These are phyloP conservation scores for Vipera latastei DNA, from an alignment of 2,797 vertebrate species.

Conservation along the genomic window DNA sequence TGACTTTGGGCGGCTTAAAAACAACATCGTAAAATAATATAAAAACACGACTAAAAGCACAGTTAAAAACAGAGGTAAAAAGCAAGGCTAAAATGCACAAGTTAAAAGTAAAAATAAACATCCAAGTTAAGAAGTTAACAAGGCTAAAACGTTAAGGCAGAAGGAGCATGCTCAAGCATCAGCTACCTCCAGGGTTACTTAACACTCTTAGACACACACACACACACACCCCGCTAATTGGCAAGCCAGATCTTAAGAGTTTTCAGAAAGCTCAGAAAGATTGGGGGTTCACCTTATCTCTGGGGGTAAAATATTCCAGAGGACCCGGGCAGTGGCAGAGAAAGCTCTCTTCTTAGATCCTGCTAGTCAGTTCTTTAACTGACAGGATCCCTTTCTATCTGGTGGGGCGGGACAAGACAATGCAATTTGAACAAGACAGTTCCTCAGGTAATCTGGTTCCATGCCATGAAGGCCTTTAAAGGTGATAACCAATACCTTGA, in stretches of 20 bases:
- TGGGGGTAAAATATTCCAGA: neutral
- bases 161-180: neutral
- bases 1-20: neutral
- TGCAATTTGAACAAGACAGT: neutral
- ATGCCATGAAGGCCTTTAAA: neutral
- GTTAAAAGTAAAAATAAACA: neutral
- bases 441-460: neutral
- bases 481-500: neutral
- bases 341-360: neutral
- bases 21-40: neutral
- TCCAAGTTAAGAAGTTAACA: neutral
- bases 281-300: neutral
- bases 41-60: neutral
- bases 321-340: neutral
- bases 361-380: neutral
- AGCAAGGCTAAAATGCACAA: neutral
- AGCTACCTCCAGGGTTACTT: neutral
- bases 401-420: neutral
- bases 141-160: neutral
- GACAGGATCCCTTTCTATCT: neutral
- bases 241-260: neutral
- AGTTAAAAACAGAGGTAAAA: neutral
- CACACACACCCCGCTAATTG: neutral
- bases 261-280: neutral
- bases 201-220: neutral